Base-by-base conservation (phyloP, 1,140 invertebrate genomes). In the Lamellibrachia luymesi region DNA sequence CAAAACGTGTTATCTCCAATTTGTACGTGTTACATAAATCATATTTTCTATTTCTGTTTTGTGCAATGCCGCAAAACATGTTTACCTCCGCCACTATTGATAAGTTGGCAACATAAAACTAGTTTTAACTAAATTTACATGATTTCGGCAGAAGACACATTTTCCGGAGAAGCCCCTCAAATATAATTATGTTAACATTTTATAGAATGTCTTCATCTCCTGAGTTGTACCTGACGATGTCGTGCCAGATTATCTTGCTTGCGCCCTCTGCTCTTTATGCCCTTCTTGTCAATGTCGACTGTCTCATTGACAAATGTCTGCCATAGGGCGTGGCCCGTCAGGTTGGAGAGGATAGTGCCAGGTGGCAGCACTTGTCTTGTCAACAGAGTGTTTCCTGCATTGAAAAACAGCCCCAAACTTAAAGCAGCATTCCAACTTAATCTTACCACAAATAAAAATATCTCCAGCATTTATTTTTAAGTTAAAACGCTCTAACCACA, bases 291-390 rank as follows among this genome's bases (percentile, higher is more conserved):
- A 80, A 80, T 80, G 64, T 90, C 38, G 7, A 56, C 8, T 50
- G 52, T 27, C 91, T 13, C 80, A 64, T 96, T 96, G 56, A 94
- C 95, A 94, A 96, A 95, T 93, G 95, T 96, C 94, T 95, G 94
- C 94, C 95, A 96, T 56, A 96, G 91, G 27, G 95, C 95, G 92
- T 94, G 94, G n/a, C 95, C 95, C 91, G 95, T 95, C 95, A 96
- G 95, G 93, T 96, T 96, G 27, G 95, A 94, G 91, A 95, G 94
- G n/a, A 94, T 94, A 94, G 94, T 95, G 50, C 94, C 93, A 50
- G 94, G 92, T 64, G 95, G 94, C 50, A 94, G 93, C 38, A 94
- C 94, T 92, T 94, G 93, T 49, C 94, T 92, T 17, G 94, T 94
- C 90, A 95, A 64, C 17, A 94, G 93, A 27, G 92, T 94, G 38